Evolutionary conservation across 2,888 invertebrate species (phyloP), one percentile per base, ranked within the genome.

Genomic region (Aphodius granarius): DNA sequence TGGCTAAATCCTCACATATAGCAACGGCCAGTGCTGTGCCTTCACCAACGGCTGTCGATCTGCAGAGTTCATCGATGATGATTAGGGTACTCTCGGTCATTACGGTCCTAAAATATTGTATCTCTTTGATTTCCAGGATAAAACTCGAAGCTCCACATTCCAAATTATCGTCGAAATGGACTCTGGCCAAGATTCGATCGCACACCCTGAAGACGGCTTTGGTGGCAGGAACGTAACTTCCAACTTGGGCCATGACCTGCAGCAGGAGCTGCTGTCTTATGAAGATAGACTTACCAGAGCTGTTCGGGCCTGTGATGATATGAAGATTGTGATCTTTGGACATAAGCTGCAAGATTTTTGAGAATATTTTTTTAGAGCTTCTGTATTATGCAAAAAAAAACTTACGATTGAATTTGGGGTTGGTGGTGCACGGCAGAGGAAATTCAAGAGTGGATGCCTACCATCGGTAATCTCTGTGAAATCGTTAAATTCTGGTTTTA

Each of bases 241-340:
- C 97, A 76, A 96, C 93, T 89, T 97, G 98, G 18, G 97, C 96
- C 92, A 98, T 94, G 43, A 98, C 92, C 88, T 97, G 97, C 66
- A 97, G 87, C 18, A 96, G 88, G 74, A 95, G 94, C 74, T 97
- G 91, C 88, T 97, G 97, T 83, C 96, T 93, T 75, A 98, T 91
- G 84, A 95, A 97, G 78, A 97, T 95, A 76, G 96, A 96, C 89
- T 98, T 98, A 22, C 98, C 98, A 79, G 96, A 95, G 94, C 97
- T 97, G 85, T 98, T 98, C 0, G 97, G 96, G 18, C 98, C 98
- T 9, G 96, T 97, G 80, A 98, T 94, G 13, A 97, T 89, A 71
- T 93, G 91, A 80, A 97, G 92, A 85, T 96, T 97, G 78, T 92
- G 90, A 79, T 93, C 92, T 9, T 91, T 89, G 17, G 93, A 93